Percentiles rank a stretch among this genome's conserved stretches.
phyloP scores from a whole-genome alignment of 2,113 vertebrate genomes.

The Xerus inauris region DNA sequence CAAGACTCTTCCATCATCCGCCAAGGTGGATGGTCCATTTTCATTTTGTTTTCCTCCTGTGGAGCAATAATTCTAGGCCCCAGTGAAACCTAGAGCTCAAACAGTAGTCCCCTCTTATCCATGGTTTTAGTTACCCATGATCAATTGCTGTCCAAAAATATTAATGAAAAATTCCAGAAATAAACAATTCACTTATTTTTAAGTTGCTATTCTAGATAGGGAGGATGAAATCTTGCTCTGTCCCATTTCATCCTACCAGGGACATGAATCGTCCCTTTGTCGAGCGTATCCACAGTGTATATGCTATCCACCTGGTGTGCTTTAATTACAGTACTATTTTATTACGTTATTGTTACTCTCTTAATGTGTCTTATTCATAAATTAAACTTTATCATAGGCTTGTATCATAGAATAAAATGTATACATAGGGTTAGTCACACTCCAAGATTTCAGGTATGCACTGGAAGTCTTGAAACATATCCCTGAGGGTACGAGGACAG shows the following conservation, averaged over 20 bases:
- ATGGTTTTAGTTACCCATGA: background rate
- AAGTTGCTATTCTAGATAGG: background rate
- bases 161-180: background rate
- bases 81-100: background rate
- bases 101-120: background rate
- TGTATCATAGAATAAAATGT: background rate
- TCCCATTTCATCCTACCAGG: too few species aligned
- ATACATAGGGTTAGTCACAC: background rate
- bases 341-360: background rate
- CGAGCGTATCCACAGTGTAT: background rate
- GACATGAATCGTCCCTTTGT: background rate
- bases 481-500: background rate
- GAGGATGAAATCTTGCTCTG: background rate
- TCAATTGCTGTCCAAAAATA: background rate
- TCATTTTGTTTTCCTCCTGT: background rate
- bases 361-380: background rate
- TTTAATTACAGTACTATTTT: background rate
- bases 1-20: fast-evolving
- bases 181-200: background rate
- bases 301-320: background rate
- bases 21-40: background rate
- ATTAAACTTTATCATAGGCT: background rate
- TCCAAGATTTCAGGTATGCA: background rate
- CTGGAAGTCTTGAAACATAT: background rate
- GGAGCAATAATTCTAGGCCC: background rate